A percentile compares a stretch with the other conserved stretches of the same genome.
phyloP scores from a whole-genome alignment of 2,888 invertebrate genomes.

The Petrolisthes manimaculis region DNA sequence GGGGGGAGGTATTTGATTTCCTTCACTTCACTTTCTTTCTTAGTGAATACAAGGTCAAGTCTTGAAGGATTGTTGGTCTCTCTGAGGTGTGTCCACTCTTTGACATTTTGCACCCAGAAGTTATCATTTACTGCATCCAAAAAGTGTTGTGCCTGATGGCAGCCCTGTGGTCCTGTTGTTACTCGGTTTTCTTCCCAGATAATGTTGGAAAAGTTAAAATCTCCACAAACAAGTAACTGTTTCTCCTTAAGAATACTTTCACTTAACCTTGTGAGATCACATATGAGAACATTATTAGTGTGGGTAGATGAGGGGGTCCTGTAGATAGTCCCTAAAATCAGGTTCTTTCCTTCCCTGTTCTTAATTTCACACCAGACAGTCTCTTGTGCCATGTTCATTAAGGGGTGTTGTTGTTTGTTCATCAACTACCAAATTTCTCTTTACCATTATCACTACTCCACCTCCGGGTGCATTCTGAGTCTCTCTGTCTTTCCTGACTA shows the following conservation, averaged over 20 bases:
- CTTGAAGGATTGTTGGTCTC: slow-evolving; percentile 35
- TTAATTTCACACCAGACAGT: slow-evolving; percentile 33
- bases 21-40: neutral
- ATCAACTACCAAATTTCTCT: neutral
- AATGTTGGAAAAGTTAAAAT: slow-evolving; percentile 39
- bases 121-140: slow-evolving; percentile 35
- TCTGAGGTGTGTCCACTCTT: slow-evolving; percentile 28
- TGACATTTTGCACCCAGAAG: slow-evolving; percentile 29
- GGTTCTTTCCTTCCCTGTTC: neutral
- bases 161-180: slow-evolving; percentile 20
- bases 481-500: slow-evolving; percentile 30
- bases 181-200: slow-evolving; percentile 48
- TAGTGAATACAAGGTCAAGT: slow-evolving; percentile 35
- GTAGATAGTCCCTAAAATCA: slow-evolving; percentile 22
- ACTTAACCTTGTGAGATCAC: slow-evolving; percentile 31
- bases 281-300: slow-evolving; percentile 27
- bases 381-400: slow-evolving; percentile 19
- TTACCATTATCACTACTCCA: slow-evolving; percentile 22
- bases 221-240: slow-evolving; percentile 29
- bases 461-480: slow-evolving; percentile 30
- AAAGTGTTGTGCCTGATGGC: slow-evolving; percentile 12
- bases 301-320: slow-evolving; percentile 14
- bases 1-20: slow-evolving; percentile 12
- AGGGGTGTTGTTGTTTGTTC: neutral
- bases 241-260: slow-evolving; percentile 2